Conservation (phyloP, 2,797 vertebrate genomes). For the Dendrocincla tyrannina region DNA sequence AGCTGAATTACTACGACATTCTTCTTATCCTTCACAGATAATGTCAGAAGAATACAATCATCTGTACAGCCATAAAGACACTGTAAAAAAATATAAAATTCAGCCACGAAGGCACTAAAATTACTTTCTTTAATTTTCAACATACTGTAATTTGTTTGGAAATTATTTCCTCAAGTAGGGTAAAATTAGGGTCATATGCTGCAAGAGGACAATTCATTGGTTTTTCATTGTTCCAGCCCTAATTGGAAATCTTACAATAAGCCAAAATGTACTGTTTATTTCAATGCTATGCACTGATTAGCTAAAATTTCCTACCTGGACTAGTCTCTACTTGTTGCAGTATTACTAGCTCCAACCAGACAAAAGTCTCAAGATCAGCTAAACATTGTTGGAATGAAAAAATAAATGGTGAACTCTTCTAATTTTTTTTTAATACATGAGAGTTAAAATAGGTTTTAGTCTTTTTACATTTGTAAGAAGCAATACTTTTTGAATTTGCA, state of each 20-base stretch:
- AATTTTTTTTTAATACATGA: background rate
- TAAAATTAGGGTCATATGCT: background rate
- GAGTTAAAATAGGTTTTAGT: background rate
- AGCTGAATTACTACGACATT: background rate
- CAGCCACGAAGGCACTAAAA: background rate
- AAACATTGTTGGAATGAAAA: background rate
- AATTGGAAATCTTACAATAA: background rate
- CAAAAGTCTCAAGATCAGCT: background rate
- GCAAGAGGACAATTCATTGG: background rate
- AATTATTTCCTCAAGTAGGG: background rate
- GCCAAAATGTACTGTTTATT: background rate
- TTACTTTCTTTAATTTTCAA: background rate
- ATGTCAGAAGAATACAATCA: background rate
- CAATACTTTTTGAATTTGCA: background rate
- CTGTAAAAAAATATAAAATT: background rate
- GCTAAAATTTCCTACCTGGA: background rate
- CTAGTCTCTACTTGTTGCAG: background rate
- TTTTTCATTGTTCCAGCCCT: background rate
- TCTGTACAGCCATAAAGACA: background rate
- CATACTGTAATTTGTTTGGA: background rate
- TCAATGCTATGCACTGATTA: background rate
- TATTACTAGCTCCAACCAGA: background rate
- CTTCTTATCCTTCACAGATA: background rate
- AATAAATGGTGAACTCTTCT: fast-evolving
- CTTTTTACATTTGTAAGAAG: background rate